Evolutionary conservation across 2,888 invertebrate genomes (phyloP).

Genomic region (Aphidoletes aphidimyza): DNA sequence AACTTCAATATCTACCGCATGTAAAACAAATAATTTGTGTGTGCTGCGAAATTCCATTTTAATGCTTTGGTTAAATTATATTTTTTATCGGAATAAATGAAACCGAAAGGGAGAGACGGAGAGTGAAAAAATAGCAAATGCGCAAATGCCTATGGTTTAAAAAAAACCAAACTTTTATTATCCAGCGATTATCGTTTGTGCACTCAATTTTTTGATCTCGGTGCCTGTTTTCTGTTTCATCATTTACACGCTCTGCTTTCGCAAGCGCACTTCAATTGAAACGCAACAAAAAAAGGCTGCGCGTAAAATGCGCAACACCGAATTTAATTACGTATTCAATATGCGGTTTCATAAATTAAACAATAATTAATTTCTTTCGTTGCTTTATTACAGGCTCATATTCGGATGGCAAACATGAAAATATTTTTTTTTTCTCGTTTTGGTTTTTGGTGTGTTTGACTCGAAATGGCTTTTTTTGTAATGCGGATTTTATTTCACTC

Average conservation of each 20-base stretch:
- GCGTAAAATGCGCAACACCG: conserved; percentile 1
- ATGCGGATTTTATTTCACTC: too few species aligned
- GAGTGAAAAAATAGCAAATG: neutral
- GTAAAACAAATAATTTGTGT: conserved; percentile 45
- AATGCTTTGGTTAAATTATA: neutral
- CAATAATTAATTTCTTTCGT: conserved; percentile 45
- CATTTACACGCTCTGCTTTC: too few species aligned
- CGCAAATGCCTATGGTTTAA: too few species aligned
- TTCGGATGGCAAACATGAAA: too few species aligned
- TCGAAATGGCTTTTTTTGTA: too few species aligned
- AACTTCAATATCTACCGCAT: neutral
- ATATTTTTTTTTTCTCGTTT: too few species aligned
- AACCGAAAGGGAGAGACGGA: neutral
- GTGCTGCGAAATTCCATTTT: conserved; percentile 24
- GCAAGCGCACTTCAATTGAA: neutral
- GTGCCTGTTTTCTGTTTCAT: neutral
- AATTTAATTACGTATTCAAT: conserved; percentile 51
- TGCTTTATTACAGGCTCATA: neutral
- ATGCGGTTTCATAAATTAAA: conserved; percentile 39
- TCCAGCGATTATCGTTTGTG: conserved; percentile 33
- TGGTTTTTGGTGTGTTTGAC: too few species aligned
- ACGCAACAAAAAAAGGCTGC: too few species aligned
- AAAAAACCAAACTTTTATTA: too few species aligned
- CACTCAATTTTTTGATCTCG: conserved; percentile 24
- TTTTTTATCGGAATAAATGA: neutral